Evolutionary conservation across 2,113 vertebrate genomes (phyloP).

Genomic region (Triplophysa dalaica): DNA sequence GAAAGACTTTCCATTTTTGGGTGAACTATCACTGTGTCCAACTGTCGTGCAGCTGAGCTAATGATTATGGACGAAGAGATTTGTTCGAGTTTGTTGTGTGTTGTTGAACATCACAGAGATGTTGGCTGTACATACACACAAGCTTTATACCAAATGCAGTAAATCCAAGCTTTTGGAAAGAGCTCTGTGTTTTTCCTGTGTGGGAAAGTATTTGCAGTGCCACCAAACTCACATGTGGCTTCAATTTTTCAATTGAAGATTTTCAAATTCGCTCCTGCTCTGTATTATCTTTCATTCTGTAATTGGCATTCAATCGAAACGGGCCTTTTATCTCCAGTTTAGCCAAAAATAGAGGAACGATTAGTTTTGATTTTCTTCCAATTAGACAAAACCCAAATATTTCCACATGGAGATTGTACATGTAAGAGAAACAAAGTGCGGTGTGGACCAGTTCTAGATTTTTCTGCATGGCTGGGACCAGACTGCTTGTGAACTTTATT

Average conservation of each 20-base stretch:
- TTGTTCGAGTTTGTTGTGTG: slow-evolving; percentile 23
- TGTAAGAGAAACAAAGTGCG: slow-evolving; percentile 54
- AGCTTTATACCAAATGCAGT: slow-evolving; percentile 54
- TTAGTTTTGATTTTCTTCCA: slow-evolving; percentile 66
- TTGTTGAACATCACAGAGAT: slow-evolving; percentile 31
- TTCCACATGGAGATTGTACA: slow-evolving; percentile 51
- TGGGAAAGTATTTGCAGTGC: slow-evolving; percentile 74
- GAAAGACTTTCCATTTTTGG: no score
- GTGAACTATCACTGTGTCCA: slow-evolving; percentile 38
- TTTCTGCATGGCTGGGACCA: slow-evolving; percentile 31
- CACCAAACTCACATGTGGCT: slow-evolving; percentile 73
- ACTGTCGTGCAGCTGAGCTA: slow-evolving; percentile 64
- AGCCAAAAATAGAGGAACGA: slow-evolving; percentile 64
- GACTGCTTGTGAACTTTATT: neutral
- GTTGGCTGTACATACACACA: slow-evolving; percentile 51
- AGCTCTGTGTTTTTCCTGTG: slow-evolving; percentile 41
- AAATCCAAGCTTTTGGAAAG: slow-evolving; percentile 56
- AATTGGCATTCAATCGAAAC: slow-evolving; percentile 63
- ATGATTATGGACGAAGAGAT: slow-evolving; percentile 50
- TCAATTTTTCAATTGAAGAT: slow-evolving; percentile 68
- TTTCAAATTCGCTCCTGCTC: slow-evolving; percentile 55
- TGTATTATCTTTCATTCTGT: slow-evolving; percentile 70
- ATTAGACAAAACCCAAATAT: slow-evolving; percentile 63
- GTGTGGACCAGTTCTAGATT: neutral
- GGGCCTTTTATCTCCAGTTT: slow-evolving; percentile 65